Percentiles rank a stretch among this genome's conserved stretches.
These are phyloP conservation scores for Atherix ibis DNA, from an alignment of 2,888 invertebrate genomes.

Conservation along the genomic window DNA sequence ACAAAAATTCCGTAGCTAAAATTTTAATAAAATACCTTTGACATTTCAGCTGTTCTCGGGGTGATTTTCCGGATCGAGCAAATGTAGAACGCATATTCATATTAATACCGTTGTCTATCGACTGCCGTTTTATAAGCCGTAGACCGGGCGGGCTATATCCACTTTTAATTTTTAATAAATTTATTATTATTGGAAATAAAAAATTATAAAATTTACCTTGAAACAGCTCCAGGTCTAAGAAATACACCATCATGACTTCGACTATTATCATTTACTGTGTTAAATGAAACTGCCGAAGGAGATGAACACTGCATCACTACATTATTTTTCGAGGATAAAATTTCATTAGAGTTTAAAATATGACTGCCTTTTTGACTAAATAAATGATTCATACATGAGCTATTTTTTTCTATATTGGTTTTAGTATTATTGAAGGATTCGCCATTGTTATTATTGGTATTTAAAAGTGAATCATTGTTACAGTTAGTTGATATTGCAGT, in stretches of 20 bases:
- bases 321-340: no score
- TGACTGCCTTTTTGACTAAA: no score
- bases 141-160: conserved; percentile 31
- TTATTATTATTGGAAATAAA: not conserved
- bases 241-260: conserved; percentile 53
- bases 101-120: conserved; percentile 65
- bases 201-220: conserved; percentile 28
- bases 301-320: conserved; percentile 17
- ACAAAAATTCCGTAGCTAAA: no score
- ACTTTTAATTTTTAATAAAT: conserved; percentile 15
- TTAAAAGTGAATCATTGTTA: no score
- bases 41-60: conserved; percentile 31
- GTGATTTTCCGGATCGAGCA: conserved; percentile 31
- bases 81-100: conserved; percentile 38
- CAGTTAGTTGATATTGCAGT: no score
- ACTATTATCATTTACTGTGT: conserved; percentile 14
- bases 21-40: conserved; percentile 19
- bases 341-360: no score
- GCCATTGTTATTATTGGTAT: no score
- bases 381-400: no score
- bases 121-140: conserved; percentile 51
- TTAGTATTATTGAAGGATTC: no score
- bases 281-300: conserved; percentile 16
- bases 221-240: conserved; percentile 47
- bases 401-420: no score